Base-by-base conservation (phyloP, 2,113 vertebrate genomes). In the Hippolais icterina region DNA sequence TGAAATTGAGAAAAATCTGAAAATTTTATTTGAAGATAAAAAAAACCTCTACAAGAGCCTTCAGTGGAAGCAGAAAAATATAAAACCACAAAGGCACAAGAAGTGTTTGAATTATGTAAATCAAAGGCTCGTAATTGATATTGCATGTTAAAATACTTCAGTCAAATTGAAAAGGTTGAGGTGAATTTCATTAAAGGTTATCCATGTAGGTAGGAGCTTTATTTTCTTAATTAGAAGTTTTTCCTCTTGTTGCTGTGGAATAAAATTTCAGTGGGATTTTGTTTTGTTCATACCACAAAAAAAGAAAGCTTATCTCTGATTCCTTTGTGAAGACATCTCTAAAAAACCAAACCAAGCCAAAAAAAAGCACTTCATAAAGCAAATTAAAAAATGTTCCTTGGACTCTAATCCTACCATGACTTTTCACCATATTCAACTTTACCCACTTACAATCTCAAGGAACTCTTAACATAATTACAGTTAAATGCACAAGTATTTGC, bases 141-240 rank as follows among this genome's bases (percentile, higher is more conserved):
- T 42, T 87, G 53, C 35, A 74, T 46, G 69, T 81, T 95, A 87
- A 91, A 93, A 91, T 37, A 78, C 53, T 93, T 97, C 75, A 68
- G 59, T 90, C 83, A 89, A 84, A 89, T 42, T 96, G 96, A 97
- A 97, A 97, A 97, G 95, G 94, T 97, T 97, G 95, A 94, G 18
- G 78, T 72, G 54, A 72, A 91, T 93, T 95, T 69, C 85, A 82
- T 72, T 94, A 96, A 97, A 97, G 96, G 95, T 97, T 96, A 97
- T 29, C 41, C 89, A 64, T 93, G 93, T 94, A 95, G 82, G 42
- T 42, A 80, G 66, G 69, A 89, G 70, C 28, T 95, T 95, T 94
- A 84, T 90, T 94, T 96, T 80, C 82, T 94, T 92, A 94, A 97
- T 96, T 83, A 78, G 88, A 93, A 92, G 37, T 31, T 93, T 77